phyloP scores from a whole-genome alignment of 2,797 vertebrate species.

The Chrysolophus pictus region DNA sequence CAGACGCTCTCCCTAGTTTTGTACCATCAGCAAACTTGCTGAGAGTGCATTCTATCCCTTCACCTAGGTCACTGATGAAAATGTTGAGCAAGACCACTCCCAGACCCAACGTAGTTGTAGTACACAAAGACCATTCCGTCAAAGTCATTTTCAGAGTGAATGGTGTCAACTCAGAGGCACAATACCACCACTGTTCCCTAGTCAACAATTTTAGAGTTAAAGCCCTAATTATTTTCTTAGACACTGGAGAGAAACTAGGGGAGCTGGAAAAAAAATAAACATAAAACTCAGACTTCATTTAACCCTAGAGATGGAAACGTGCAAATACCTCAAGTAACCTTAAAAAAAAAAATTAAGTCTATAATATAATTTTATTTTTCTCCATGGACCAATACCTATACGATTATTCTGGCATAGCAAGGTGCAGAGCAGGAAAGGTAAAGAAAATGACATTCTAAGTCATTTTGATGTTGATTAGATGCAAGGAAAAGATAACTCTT shows the following conservation, averaged over 20 bases:
- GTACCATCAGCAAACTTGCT: background rate
- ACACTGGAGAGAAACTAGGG: background rate
- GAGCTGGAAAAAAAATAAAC: background rate
- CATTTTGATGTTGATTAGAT: background rate
- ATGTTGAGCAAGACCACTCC: background rate
- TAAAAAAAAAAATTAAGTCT: background rate
- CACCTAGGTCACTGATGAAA: too few species aligned
- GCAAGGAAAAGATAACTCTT: background rate
- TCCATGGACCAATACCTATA: background rate
- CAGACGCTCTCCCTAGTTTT: background rate
- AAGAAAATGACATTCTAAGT: background rate
- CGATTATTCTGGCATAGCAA: background rate
- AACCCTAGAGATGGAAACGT: background rate
- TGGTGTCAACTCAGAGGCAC: background rate
- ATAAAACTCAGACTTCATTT: background rate
- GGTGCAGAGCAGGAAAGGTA: background rate
- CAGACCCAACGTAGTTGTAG: background rate
- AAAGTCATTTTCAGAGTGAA: background rate
- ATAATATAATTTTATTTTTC: background rate
- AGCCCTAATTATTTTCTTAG: background rate
- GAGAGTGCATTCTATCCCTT: too few species aligned
- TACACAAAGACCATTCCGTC: background rate
- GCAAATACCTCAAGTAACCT: background rate
- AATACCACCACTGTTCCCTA: background rate
- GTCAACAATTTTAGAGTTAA: background rate